phyloP scores from a whole-genome alignment of 1,140 invertebrate genomes.

The Nylanderia fulva region DNA sequence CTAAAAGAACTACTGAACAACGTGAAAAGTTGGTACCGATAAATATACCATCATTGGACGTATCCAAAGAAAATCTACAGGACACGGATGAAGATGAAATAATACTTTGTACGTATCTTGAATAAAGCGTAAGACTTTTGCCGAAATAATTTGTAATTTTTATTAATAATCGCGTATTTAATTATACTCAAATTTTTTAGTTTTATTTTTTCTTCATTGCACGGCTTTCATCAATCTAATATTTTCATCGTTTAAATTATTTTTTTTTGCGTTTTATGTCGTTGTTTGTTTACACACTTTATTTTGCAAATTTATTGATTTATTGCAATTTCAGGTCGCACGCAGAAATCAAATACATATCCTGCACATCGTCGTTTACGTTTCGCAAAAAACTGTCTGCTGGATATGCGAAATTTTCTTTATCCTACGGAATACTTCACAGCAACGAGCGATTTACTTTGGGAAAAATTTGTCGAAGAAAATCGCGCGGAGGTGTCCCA shows the following conservation, averaged over 20 bases:
- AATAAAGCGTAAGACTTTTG: background rate
- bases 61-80: background rate
- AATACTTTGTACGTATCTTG: conserved; percentile 21
- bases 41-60: background rate
- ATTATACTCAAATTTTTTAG: background rate
- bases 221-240: background rate
- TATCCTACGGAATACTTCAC: background rate
- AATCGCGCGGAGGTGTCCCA: background rate
- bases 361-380: too few relatives aligned
- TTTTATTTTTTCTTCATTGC: background rate
- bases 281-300: too few relatives aligned
- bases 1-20: background rate
- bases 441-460: background rate
- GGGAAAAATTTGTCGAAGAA: conserved; percentile 21
- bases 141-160: background rate
- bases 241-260: too few relatives aligned
- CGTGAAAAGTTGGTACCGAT: background rate
- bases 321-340: background rate
- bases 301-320: background rate
- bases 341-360: background rate
- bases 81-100: background rate
- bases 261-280: too few relatives aligned
- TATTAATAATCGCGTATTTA: background rate
- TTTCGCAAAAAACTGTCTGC: too few relatives aligned
- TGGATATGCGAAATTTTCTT: too few relatives aligned